Base-by-base conservation (phyloP, 2,113 vertebrate genomes). In the Burhinus oedicnemus region DNA sequence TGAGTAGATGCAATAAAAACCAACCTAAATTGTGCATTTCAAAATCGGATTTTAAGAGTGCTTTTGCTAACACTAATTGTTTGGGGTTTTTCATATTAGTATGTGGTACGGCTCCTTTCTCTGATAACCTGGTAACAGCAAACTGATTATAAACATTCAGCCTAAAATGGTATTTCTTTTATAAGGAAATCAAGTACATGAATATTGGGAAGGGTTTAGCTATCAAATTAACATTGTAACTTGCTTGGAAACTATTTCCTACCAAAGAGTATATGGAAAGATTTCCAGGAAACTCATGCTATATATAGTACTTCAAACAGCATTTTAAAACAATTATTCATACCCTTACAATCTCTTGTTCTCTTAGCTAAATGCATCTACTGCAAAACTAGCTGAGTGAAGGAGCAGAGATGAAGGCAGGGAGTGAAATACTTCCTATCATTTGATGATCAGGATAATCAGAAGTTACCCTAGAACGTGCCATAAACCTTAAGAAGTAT, bases 251-350 rank as follows among this genome's bases (percentile, higher is more conserved):
- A 95, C 81, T 91, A 80, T 72, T 95, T 97, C 91, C 91, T 89
- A 85, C 74, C 78, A 69, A 95, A 89, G 8, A 77, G 22, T 34
- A 42, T 80, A 79, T 45, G 82, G 91, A 87, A 87, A 91, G 89
- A 89, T 89, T 97, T 97, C 91, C 94, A 95, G 95, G 94, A 97
- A 97, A 85, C 45, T 72, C 57, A 6, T 70, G 58, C 87, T 95
- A 97, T 80, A 91, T 60, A 93, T 95, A 95, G 91, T 13, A 52
- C 51, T 40, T 89, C 30, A 90, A 95, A 95, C 47, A 78, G 83
- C 64, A 72, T 93, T 94, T 89, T 8, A 72, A 94, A 94, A 65
- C 71, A 85, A 94, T 90, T 91, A 95, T 87, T 95, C 87, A 84
- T 92, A 71, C 34, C 11, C 69, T 61, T 87, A 40, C 47, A 93